These are phyloP conservation scores for Cairina moschata DNA, from an alignment of 2,113 vertebrate species.

Conservation along the genomic window DNA sequence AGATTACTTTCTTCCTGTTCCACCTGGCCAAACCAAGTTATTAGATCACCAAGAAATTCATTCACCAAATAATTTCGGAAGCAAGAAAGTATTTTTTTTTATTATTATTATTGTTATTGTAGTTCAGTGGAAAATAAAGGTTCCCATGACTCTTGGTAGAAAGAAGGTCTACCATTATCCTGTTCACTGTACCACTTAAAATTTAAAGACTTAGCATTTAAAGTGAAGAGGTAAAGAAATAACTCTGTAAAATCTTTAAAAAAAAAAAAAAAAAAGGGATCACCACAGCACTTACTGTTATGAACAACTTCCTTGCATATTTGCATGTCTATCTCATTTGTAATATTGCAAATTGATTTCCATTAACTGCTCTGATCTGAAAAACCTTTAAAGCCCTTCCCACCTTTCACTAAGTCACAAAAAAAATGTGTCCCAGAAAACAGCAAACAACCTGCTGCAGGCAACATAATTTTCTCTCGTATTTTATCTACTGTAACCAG, in stretches of 20 bases:
- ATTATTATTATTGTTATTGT: neutral
- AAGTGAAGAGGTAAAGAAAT: neutral
- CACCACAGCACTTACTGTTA: neutral
- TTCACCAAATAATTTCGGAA: neutral
- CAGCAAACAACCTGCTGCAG: neutral
- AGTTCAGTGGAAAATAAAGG: neutral
- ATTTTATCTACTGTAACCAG: neutral
- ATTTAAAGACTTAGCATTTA: neutral
- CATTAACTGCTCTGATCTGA: neutral
- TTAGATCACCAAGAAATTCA: neutral
- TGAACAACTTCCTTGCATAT: neutral
- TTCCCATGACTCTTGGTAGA: neutral
- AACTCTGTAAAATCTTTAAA: neutral
- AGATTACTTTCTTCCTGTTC: neutral
- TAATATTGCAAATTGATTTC: neutral
- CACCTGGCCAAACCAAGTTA: neutral
- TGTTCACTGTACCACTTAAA: neutral
- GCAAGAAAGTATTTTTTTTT: neutral
- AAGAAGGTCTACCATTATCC: neutral
- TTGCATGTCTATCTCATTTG: neutral
- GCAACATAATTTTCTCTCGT: neutral
- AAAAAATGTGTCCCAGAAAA: neutral
- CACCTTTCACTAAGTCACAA: neutral
- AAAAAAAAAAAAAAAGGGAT: neutral
- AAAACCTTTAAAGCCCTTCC: neutral